A percentile compares a stretch with the other conserved stretches of the same genome.
phyloP scores from a whole-genome alignment of 1,140 invertebrate species.

The Drosophila littoralis region DNA sequence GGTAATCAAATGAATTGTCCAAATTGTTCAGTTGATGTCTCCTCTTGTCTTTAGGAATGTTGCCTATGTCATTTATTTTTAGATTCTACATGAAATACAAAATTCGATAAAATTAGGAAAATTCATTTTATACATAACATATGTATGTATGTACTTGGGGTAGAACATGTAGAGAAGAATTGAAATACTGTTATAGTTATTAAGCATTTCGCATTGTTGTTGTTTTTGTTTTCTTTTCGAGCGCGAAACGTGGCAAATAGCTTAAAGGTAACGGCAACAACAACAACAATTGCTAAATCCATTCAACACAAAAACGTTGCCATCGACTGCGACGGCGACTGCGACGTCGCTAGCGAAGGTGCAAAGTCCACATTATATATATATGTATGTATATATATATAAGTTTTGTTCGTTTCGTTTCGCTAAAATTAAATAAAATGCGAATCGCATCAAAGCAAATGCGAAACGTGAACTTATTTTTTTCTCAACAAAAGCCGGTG shows the following conservation, averaged over 20 bases:
- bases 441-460: slow-evolving; percentile 53
- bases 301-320: slow-evolving; percentile 58
- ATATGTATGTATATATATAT: slow-evolving; percentile 15
- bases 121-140: background rate
- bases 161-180: background rate
- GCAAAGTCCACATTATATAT: slow-evolving; percentile 67
- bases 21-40: background rate
- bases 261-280: slow-evolving; percentile 46
- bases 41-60: background rate
- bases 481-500: slow-evolving; percentile 43
- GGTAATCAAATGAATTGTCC: background rate
- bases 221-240: slow-evolving; percentile 42
- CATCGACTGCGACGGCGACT: slow-evolving; percentile 25
- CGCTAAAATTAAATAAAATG: slow-evolving; percentile 79
- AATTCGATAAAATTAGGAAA: background rate
- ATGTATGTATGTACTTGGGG: too few species aligned
- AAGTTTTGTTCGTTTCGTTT: slow-evolving; percentile 62
- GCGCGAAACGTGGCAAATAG: slow-evolving; percentile 71
- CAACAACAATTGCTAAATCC: slow-evolving; percentile 39
- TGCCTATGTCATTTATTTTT: background rate
- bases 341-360: slow-evolving; percentile 41
- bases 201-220: slow-evolving; percentile 19
- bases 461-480: slow-evolving; percentile 67
- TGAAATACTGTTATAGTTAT: slow-evolving; percentile 19
- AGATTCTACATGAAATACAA: slow-evolving; percentile 2